Conservation (phyloP, 2,797 vertebrate species). For the Nannoperca australis region DNA sequence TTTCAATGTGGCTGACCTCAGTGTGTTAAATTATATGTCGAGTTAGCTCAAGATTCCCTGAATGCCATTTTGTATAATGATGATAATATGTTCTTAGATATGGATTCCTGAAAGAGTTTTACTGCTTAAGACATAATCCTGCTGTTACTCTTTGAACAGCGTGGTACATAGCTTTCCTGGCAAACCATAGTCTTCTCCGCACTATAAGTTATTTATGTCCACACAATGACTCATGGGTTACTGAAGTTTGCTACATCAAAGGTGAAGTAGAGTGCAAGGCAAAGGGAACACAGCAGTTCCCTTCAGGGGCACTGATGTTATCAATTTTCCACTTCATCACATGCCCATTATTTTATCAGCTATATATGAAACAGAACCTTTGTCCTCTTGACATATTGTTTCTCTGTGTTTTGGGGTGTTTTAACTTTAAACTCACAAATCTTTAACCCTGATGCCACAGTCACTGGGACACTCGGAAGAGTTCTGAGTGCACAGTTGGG, state of each 20-base stretch:
- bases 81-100: neutral
- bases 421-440: constrained; percentile 6
- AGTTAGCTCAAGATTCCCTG: neutral
- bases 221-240: constrained; percentile 42
- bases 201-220: constrained; percentile 53
- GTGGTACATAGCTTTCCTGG: neutral
- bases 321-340: constrained; percentile 53
- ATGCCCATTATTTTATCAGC: constrained; percentile 45
- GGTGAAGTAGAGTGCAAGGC: constrained; percentile 53
- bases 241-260: constrained; percentile 50
- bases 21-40: neutral
- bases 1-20: neutral
- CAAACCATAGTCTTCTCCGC: constrained; percentile 9
- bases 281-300: constrained; percentile 17
- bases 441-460: neutral
- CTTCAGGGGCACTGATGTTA: constrained; percentile 36
- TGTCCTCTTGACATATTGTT: constrained; percentile 11
- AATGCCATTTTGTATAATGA: neutral
- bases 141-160: neutral
- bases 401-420: constrained; percentile 6
- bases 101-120: neutral
- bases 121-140: neutral
- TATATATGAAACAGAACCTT: constrained; percentile 19
- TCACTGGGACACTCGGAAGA: neutral
- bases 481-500: neutral